Base-by-base conservation (phyloP, 1,140 invertebrate species). In the Archivesica marissinica region DNA sequence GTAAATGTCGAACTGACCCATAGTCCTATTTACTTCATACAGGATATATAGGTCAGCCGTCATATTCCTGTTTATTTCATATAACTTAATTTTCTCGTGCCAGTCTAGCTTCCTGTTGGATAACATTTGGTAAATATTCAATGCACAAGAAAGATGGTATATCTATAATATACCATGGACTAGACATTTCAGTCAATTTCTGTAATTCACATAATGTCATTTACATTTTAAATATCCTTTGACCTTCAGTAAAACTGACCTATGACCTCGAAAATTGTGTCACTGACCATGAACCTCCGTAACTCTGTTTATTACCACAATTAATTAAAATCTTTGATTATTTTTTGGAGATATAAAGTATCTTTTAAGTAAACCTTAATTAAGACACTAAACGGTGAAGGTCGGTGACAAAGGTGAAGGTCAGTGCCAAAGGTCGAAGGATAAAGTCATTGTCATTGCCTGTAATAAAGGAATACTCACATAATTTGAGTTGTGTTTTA, bases 401-500 rank as follows among this genome's bases (percentile, higher is more conserved):
- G n/a, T n/a, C n/a, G n/a, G n/a, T n/a, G n/a, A n/a, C n/a, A n/a
- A 20, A 56, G 6, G 20, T 56, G 6, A 56, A 25, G 7, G 6
- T 20, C 6, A 9, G 28, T 7, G 52, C 4, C 28, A 56, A 56
- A 56, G 52, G 52, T 56, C 52, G 28, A 56, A 56, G 52, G 52
- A 56, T 56, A 56, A 9, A 6, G 28, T 56, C 52, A 56, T 56
- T 56, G 6, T 56, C 52, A 56, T 56, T 56, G n/a, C 52, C 52
- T 56, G 52, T 56, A 56, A 56, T 56, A 56, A 56, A 56, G 52
- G 20, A 56, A 56, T 56, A 56, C 52, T 56, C 52, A 56, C 52
- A 9, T 9, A n/a, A n/a, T n/a, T n/a, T n/a, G n/a, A n/a, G n/a
- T n/a, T n/a, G n/a, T n/a, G n/a, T n/a, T n/a, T n/a, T n/a, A n/a